Conservation (phyloP, 2,113 vertebrate genomes). For the Eubucco bourcierii region DNA sequence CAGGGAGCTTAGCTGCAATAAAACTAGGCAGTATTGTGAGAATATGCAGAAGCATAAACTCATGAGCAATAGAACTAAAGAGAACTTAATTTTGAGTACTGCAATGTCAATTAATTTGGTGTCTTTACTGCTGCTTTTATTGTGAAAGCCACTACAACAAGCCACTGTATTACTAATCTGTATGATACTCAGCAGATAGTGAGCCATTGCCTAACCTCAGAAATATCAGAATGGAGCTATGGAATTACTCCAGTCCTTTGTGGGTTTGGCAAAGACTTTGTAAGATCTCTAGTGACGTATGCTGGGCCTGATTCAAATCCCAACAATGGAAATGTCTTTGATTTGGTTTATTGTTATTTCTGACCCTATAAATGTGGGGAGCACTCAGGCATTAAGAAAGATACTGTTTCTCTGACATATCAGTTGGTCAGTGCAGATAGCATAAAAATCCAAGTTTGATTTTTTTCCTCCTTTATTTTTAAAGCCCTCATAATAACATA, state of each 20-base stretch:
- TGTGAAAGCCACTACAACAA: conserved; percentile 14
- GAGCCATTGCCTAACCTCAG: conserved; percentile 41
- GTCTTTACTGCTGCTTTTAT: background rate
- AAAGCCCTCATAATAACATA: background rate
- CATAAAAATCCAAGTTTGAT: conserved; percentile 1
- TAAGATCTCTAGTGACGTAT: conserved; percentile 31
- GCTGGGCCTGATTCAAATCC: conserved; percentile 26
- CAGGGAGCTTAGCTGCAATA: background rate
- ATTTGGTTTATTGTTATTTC: conserved; percentile 38
- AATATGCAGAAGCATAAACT: background rate
- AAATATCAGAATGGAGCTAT: conserved; percentile 19
- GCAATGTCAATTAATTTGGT: background rate
- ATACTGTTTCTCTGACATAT: background rate
- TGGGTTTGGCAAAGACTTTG: conserved; percentile 47
- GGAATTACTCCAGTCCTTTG: conserved; percentile 33
- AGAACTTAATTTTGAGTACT: background rate
- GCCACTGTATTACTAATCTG: background rate
- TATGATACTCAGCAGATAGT: conserved; percentile 19
- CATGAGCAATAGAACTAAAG: background rate
- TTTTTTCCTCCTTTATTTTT: conserved; percentile 4
- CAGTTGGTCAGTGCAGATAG: background rate
- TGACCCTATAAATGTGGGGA: conserved; percentile 34
- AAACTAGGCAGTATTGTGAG: background rate
- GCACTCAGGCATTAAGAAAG: background rate
- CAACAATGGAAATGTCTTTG: conserved; percentile 42